Evolutionary conservation across 2,113 vertebrate species (phyloP).

Genomic region (Ibidorhyncha struthersii): DNA sequence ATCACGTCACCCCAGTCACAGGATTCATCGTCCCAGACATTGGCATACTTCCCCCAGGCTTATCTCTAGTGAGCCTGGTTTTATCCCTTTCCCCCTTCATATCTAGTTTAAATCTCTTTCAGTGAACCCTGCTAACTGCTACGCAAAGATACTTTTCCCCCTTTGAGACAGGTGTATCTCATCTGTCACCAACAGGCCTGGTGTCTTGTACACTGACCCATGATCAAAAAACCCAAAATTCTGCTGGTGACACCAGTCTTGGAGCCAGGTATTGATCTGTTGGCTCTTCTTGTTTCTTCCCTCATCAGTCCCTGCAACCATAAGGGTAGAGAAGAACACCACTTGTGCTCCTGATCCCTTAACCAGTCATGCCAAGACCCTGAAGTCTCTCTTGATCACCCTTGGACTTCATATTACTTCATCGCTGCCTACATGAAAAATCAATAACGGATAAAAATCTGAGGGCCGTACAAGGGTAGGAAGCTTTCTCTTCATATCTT

Average conservation of each 20-base stretch:
- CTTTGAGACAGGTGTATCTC: background rate
- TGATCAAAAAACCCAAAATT: background rate
- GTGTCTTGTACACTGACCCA: background rate
- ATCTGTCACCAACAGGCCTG: fast-evolving
- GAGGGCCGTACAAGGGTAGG: background rate
- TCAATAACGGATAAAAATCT: background rate
- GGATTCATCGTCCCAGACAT: background rate
- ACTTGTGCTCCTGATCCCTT: background rate
- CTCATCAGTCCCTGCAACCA: background rate
- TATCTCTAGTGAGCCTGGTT: background rate
- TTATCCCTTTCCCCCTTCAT: background rate
- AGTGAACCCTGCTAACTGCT: background rate
- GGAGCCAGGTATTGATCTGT: background rate
- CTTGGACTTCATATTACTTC: background rate
- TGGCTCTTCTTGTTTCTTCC: background rate
- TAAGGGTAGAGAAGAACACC: background rate
- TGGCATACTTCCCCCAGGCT: background rate
- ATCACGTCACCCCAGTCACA: background rate
- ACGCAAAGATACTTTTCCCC: background rate
- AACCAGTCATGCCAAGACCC: background rate
- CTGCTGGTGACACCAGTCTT: background rate
- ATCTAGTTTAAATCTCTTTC: background rate
- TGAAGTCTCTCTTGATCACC: background rate
- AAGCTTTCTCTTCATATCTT: background rate
- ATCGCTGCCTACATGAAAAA: background rate